phyloP scores from a whole-genome alignment of 2,888 invertebrate species.

The Bellardia bayeri region DNA sequence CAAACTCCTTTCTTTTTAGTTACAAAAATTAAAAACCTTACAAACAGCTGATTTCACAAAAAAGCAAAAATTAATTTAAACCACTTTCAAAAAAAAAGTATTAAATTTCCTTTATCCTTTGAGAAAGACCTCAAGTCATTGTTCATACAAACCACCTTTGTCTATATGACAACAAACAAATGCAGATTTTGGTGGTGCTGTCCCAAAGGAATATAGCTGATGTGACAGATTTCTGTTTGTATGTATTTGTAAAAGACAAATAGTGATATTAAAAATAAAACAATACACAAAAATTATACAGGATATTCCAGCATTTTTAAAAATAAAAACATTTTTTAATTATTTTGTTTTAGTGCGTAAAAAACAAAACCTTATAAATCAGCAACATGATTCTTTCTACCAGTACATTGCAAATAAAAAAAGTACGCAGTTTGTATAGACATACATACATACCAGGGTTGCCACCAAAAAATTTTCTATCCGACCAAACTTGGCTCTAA shows the following conservation, averaged over 20 bases:
- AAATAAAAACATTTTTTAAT: not conserved
- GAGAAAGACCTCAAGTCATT: not conserved
- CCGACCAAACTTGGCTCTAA: no score
- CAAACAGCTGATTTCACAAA: not conserved
- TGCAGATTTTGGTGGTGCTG: not conserved
- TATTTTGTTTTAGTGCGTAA: not conserved
- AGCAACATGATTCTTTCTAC: not conserved
- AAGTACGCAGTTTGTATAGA: not conserved
- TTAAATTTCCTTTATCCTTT: constrained; percentile 1
- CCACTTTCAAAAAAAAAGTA: not conserved
- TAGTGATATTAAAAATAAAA: not conserved
- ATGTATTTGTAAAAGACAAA: not conserved
- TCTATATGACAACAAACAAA: not conserved
- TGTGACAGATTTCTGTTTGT: not conserved
- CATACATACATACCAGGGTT: no score
- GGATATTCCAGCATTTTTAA: not conserved
- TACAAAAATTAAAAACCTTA: not conserved
- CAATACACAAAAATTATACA: not conserved
- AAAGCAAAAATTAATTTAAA: not conserved
- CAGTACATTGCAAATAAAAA: not conserved
- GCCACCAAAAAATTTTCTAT: no score
- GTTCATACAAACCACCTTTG: not conserved
- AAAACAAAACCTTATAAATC: not conserved
- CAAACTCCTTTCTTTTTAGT: no score
- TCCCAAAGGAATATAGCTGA: not conserved